These are phyloP conservation scores for Ennomos quercinarius DNA, from an alignment of 2,888 invertebrate genomes.

Conservation along the genomic window DNA sequence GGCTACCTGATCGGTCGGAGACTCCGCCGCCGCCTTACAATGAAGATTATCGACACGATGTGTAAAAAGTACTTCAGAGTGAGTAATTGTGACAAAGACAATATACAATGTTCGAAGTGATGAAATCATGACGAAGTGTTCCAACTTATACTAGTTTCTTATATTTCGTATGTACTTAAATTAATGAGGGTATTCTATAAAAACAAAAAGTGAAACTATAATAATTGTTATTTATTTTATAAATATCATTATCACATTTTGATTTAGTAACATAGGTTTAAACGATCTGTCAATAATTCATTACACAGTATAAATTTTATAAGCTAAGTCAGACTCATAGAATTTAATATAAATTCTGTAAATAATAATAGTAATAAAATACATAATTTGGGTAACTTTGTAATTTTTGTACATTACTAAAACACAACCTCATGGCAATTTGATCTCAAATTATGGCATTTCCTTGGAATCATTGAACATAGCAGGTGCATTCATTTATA, in stretches of 20 bases:
- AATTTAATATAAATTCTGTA: conserved; percentile 81
- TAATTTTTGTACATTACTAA: conserved; percentile 78
- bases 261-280: conserved; percentile 64
- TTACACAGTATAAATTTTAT: conserved; percentile 59
- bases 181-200: conserved; percentile 34
- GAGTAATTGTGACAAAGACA: conserved; percentile 8
- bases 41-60: conserved; percentile 64
- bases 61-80: conserved; percentile 39
- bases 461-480: conserved; percentile 57
- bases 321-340: conserved; percentile 80
- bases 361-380: conserved; percentile 59
- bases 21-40: conserved; percentile 81
- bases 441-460: conserved; percentile 73
- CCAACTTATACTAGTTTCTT: no score
- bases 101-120: conserved; percentile 17
- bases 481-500: conserved; percentile 47
- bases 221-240: conserved; percentile 57
- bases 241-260: conserved; percentile 82
- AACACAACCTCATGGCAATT: conserved; percentile 82
- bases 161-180: background rate
- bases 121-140: no score
- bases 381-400: conserved; percentile 79
- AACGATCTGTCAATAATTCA: conserved; percentile 71
- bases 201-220: conserved; percentile 32
- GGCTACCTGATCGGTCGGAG: conserved; percentile 64